These are phyloP conservation scores for Ptychochromis oligacanthus DNA, from an alignment of 2,113 vertebrate species.

Conservation along the genomic window DNA sequence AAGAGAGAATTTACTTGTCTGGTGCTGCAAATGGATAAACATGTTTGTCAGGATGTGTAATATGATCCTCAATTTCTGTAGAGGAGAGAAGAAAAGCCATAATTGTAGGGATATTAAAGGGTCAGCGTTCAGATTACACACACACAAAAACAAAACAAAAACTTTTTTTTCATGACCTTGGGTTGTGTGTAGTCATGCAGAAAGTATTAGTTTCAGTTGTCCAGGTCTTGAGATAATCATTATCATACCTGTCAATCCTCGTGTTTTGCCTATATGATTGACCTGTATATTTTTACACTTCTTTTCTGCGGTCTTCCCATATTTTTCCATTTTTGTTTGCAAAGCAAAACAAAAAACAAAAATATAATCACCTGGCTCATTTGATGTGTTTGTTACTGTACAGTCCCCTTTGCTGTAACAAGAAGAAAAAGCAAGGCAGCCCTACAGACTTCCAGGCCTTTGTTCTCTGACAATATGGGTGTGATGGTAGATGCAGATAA, in stretches of 20 bases:
- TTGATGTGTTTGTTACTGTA: not conserved
- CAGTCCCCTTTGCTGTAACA: not conserved
- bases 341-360: not conserved
- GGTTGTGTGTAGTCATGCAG: constrained; percentile 36
- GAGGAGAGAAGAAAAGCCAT: constrained; percentile 28
- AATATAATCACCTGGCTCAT: not conserved
- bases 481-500: not conserved
- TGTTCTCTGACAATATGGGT: not conserved
- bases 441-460: not conserved
- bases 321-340: not conserved
- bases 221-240: not conserved
- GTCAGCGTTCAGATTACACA: constrained; percentile 45
- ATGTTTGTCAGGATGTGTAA: constrained; percentile 59
- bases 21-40: constrained; percentile 28
- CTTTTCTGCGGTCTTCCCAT: not conserved
- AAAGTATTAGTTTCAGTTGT: constrained; percentile 11
- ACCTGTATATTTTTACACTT: not conserved
- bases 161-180: not conserved
- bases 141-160: constrained; percentile 17
- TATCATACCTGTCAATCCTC: not conserved
- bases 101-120: constrained; percentile 78
- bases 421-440: not conserved
- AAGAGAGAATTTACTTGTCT: constrained; percentile 10
- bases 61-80: constrained; percentile 28
- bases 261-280: not conserved